Percentiles rank a stretch among this genome's conserved stretches.
Evolutionary conservation across 2,797 vertebrate genomes (phyloP).

Genomic region (Pseudomugil gertrudae): DNA sequence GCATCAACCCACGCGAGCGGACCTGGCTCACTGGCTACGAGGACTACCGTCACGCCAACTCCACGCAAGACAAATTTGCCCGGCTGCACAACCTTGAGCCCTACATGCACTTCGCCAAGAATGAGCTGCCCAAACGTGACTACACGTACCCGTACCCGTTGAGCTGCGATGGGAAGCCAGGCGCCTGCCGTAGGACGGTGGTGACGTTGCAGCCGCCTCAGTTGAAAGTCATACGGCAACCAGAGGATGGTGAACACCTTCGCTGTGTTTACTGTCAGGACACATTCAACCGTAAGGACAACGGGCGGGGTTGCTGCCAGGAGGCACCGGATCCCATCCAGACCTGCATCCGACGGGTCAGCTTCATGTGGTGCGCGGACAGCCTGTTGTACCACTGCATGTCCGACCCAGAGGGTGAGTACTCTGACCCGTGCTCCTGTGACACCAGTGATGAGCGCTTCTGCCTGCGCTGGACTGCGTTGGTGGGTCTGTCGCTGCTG

Average conservation of each 20-base stretch:
- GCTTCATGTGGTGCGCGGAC: constrained; percentile 97
- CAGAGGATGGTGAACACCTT: constrained; percentile 78
- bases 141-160: constrained; percentile 90
- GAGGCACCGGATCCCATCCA: constrained; percentile 91
- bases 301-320: constrained; percentile 89
- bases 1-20: constrained; percentile 91
- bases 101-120: constrained; percentile 89
- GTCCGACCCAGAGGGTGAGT: constrained; percentile 96
- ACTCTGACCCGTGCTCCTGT: constrained; percentile 94
- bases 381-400: constrained; percentile 98
- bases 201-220: constrained; percentile 89
- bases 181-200: constrained; percentile 64
- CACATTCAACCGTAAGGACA: constrained; percentile 91
- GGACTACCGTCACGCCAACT: constrained; percentile 91
- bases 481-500: constrained; percentile 91
- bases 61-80: constrained; percentile 79
- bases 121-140: constrained; percentile 87
- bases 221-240: constrained; percentile 77
- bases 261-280: constrained; percentile 93
- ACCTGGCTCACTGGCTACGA: constrained; percentile 93
- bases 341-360: constrained; percentile 91
- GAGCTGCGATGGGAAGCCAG: constrained; percentile 68
- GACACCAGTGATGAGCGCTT: constrained; percentile 93
- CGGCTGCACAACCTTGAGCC: constrained; percentile 82
- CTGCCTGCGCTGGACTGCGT: constrained; percentile 93